These are phyloP conservation scores for Glandiceps talaboti DNA, from an alignment of 53 echinoderm and acorn worm species.

Conservation along the genomic window DNA sequence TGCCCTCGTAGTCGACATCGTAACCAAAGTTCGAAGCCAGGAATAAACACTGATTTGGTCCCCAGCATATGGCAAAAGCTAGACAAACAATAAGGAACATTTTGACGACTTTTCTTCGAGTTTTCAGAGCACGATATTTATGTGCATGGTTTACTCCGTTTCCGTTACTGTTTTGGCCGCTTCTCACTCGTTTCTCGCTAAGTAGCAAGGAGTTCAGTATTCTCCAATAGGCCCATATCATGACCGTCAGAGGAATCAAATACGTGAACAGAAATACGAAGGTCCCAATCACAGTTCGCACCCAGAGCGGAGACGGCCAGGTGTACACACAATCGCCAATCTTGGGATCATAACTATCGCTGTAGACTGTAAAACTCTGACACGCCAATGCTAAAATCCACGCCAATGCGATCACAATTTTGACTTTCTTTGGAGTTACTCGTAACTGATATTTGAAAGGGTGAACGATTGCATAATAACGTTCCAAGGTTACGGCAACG, in stretches of 20 bases:
- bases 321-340: background rate
- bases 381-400: background rate
- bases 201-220: background rate
- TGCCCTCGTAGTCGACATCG: background rate
- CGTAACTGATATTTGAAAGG: background rate
- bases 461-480: background rate
- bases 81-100: background rate
- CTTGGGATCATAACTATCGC: background rate
- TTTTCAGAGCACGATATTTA: background rate
- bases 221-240: background rate
- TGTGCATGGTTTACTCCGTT: no score
- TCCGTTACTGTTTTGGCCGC: no score
- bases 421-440: background rate
- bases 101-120: background rate
- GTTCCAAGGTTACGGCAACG: background rate
- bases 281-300: background rate
- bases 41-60: background rate
- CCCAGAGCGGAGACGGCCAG: background rate
- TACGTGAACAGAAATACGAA: background rate
- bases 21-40: background rate
- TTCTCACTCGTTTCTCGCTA: background rate
- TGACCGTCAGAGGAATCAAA: background rate
- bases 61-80: background rate
- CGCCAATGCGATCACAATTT: background rate
- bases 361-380: background rate